Base-by-base conservation (phyloP, 2,888 invertebrate species). In the Tetranychus truncatus region DNA sequence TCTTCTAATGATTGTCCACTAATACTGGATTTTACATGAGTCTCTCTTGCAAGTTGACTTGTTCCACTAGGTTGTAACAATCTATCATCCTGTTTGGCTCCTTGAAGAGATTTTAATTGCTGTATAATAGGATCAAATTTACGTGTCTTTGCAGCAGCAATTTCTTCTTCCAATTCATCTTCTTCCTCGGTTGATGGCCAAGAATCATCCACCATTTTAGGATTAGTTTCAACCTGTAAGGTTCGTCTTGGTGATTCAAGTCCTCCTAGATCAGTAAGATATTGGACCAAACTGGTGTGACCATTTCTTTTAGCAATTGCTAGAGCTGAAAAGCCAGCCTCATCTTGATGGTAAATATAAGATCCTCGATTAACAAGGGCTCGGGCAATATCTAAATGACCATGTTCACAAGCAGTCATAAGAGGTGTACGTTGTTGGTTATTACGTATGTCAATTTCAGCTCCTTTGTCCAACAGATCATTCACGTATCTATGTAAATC, bases 351-450 rank as follows among this genome's bases (percentile, higher is more conserved):
- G 21, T 45, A n/a, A 72, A 34, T 72, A 15, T 45, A 20, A 20
- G 72, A n/a, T 6, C 72, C 72, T 20, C 45, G 9, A 7, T 55
- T 55, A 15, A 55, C 6, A 2, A 55, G 3, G 15, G 11, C n/a
- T 24, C 69, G 21, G 11, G 69, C 69, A 9, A 21, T 21, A 1
- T 69, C 69, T 11, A 24, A 21, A 11, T 24, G 21, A n/a, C 97
- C 99, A 85, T 97, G 96, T 75, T 97, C 96, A 5, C 95, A 89
- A 65, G 97, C 96, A 83, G 97, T 91, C 84, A 99, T 97, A 76
- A 99, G 86, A 82, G 93, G 90, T 77, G 95, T 95, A 76, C 95
- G 95, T 79, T 93, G 92, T 83, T 92, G 91, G 80, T 87, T 87
- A 83, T 95, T 94, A 79, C 88, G 86, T 80, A 87, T 88, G 81